Percentiles rank a stretch among this genome's conserved stretches.
These are phyloP conservation scores for Arion vulgaris DNA, from an alignment of 1,140 invertebrate genomes.

Conservation along the genomic window DNA sequence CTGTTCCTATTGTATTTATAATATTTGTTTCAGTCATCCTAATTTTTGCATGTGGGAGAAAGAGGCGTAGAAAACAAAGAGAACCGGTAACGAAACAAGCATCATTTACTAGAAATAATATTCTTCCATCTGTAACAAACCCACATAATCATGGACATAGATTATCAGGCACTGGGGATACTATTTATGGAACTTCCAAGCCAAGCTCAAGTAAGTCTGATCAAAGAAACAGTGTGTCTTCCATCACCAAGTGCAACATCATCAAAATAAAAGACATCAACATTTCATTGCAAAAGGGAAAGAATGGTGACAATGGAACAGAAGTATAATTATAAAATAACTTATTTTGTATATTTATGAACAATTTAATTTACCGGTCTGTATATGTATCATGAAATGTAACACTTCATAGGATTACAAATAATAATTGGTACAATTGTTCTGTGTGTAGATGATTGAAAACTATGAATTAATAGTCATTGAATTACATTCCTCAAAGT, in stretches of 20 bases:
- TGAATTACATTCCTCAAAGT: not conserved
- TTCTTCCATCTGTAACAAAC: constrained; percentile 2
- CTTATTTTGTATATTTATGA: not conserved
- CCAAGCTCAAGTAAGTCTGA: not conserved
- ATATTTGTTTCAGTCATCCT: constrained; percentile 24
- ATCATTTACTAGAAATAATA: constrained; percentile 27
- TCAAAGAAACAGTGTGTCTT: not conserved
- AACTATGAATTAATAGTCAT: not conserved
- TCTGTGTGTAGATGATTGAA: not conserved
- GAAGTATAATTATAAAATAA: constrained; percentile 51
- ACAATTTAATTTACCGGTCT: not conserved
- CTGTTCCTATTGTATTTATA: constrained; percentile 18
- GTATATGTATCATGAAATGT: too few species aligned
- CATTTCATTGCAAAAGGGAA: constrained; percentile 11
- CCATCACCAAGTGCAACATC: constrained; percentile 34
- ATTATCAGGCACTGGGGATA: not conserved
- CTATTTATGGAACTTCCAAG: not conserved
- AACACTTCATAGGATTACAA: not conserved
- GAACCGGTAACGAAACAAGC: not conserved
- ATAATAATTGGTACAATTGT: not conserved
- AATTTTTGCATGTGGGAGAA: constrained; percentile 29
- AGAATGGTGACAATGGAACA: constrained; percentile 49
- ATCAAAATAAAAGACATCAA: constrained; percentile 44
- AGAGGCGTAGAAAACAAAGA: constrained; percentile 32
- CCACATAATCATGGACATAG: constrained; percentile 3